Percentiles rank a stretch among this genome's conserved stretches.
phyloP scores from a whole-genome alignment of 2,888 invertebrate genomes.

The Pseudococcus longispinus region DNA sequence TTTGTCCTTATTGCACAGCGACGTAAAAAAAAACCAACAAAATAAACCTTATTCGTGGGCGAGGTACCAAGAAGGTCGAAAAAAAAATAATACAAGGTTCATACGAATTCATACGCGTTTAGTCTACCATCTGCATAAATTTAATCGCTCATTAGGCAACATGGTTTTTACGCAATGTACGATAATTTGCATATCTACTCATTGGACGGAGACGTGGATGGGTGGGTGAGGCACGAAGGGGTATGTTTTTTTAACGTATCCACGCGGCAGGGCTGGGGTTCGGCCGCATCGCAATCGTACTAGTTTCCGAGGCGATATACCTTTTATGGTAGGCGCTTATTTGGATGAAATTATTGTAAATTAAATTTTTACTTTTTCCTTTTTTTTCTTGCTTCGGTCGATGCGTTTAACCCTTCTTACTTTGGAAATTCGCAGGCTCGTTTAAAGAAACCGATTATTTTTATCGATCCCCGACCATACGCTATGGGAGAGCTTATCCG shows the following conservation, averaged over 20 bases:
- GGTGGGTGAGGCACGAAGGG: not conserved
- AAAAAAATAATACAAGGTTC: not conserved
- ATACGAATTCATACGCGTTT: not conserved
- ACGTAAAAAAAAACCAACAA: not conserved
- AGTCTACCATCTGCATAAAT: slow-evolving; percentile 2
- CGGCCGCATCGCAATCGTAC: not conserved
- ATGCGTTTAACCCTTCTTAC: not conserved
- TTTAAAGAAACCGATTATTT: slow-evolving; percentile 28
- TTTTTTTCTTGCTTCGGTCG: not conserved
- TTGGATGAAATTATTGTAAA: slow-evolving; percentile 30
- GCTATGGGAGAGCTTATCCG: slow-evolving; percentile 31
- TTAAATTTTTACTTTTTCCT: slow-evolving; percentile 5
- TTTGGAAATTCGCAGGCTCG: not conserved
- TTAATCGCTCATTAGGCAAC: slow-evolving; percentile 34
- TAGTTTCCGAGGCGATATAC: not conserved
- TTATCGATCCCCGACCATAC: slow-evolving; percentile 20
- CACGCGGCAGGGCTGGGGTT: too few species aligned
- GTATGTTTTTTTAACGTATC: not conserved
- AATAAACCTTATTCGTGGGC: not conserved
- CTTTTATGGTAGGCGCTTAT: slow-evolving; percentile 8
- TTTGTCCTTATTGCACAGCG: not conserved
- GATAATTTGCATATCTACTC: slow-evolving; percentile 31
- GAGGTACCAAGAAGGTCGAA: not conserved
- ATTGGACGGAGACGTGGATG: not conserved
- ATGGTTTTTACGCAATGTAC: slow-evolving; percentile 4